Evolutionary conservation across 2,797 vertebrate species (phyloP).

Genomic region (Echeneis naucrates): DNA sequence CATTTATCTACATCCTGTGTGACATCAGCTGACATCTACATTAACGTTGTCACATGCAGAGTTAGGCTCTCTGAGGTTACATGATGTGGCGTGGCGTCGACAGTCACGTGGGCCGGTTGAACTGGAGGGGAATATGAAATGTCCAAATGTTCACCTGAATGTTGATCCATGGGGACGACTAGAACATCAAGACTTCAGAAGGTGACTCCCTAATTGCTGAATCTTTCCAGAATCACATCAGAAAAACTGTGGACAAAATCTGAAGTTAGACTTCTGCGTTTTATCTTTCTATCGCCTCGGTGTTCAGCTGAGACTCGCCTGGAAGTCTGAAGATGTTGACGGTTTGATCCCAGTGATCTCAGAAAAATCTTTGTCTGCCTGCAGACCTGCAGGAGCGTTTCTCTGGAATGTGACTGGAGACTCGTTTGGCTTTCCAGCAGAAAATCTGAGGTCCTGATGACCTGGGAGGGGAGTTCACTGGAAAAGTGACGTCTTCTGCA

Average conservation of each 20-base stretch:
- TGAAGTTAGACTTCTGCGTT: background rate
- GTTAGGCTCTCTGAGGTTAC: too few species aligned
- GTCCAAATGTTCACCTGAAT: too few species aligned
- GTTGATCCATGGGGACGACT: slow-evolving; percentile 1
- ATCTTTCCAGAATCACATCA: background rate
- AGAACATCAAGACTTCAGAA: background rate
- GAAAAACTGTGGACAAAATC: slow-evolving; percentile 17
- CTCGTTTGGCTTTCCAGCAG: background rate
- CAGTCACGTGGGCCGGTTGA: too few species aligned
- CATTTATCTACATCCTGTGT: too few species aligned
- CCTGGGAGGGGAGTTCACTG: slow-evolving; percentile 13
- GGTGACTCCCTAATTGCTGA: background rate
- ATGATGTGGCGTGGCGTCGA: too few species aligned
- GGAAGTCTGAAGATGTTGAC: background rate
- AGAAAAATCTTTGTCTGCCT: slow-evolving; percentile 11
- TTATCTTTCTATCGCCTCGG: background rate
- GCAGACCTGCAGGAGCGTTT: slow-evolving; percentile 8
- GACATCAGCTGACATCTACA: too few species aligned
- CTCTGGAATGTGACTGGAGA: slow-evolving; percentile 7
- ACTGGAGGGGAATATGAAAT: too few species aligned
- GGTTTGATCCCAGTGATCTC: background rate
- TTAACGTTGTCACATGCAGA: too few species aligned
- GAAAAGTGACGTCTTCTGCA: slow-evolving; percentile 11
- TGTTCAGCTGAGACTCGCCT: background rate
- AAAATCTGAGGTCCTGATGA: slow-evolving; percentile 15